phyloP scores from a whole-genome alignment of 35 echinoderm and acorn worm species.

The Acanthaster planci region DNA sequence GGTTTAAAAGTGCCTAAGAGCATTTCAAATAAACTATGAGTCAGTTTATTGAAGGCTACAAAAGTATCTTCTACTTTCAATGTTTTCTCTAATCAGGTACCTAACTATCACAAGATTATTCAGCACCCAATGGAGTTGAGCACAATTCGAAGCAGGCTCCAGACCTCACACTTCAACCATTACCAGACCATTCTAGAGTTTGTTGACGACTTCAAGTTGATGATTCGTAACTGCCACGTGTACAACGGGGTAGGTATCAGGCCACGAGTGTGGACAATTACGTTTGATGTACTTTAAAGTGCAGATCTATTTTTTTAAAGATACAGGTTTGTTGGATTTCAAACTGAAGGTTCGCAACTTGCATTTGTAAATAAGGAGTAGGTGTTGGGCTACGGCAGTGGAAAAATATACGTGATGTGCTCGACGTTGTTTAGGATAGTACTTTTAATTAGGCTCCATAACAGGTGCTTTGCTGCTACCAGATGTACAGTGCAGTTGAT shows the following conservation, averaged over 20 bases:
- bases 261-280: not conserved
- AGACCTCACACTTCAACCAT: constrained; percentile 36
- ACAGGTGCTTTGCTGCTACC: too few relatives aligned
- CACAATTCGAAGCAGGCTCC: constrained; percentile 20
- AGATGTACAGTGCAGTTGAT: too few relatives aligned
- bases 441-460: too few relatives aligned
- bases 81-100: not conserved
- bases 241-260: constrained; percentile 45
- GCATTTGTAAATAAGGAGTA: too few relatives aligned
- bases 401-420: too few relatives aligned
- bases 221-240: constrained; percentile 31
- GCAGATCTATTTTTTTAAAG: not conserved
- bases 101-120: constrained; percentile 33
- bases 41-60: not conserved
- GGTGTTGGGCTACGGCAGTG: too few relatives aligned
- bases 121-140: constrained; percentile 33
- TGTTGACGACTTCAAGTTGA: constrained; percentile 30
- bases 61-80: not conserved
- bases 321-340: too few relatives aligned
- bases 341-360: too few relatives aligned
- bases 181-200: constrained; percentile 30
- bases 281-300: not conserved
- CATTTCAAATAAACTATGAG: too few relatives aligned
- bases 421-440: too few relatives aligned
- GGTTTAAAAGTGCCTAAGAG: too few relatives aligned